Percentiles rank a stretch among this genome's conserved stretches.
Conservation (phyloP, 2,888 invertebrate genomes). For the Drosophila borborema region DNA sequence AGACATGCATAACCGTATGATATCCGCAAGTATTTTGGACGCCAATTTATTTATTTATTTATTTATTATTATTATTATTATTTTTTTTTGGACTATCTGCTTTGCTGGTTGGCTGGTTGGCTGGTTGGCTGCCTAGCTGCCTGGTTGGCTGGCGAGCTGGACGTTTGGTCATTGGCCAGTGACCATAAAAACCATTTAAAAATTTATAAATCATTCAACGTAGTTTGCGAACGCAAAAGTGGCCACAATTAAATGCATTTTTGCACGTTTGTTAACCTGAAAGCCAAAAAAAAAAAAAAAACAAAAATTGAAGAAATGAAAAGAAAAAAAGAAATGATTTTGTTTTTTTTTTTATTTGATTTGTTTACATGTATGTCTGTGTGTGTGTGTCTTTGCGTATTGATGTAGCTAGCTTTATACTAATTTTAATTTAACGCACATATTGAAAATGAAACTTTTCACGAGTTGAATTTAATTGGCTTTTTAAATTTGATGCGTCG, state of each 20-base stretch:
- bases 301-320: slow-evolving; percentile 9
- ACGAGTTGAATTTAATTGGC: slow-evolving; percentile 74
- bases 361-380: not conserved
- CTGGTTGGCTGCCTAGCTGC: no score
- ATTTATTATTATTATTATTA: not conserved
- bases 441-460: slow-evolving; percentile 77
- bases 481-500: slow-evolving; percentile 57
- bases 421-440: slow-evolving; percentile 77
- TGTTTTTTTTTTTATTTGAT: slow-evolving; percentile 20
- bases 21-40: slow-evolving; percentile 10
- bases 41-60: slow-evolving; percentile 13
- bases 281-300: slow-evolving; percentile 23
- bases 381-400: slow-evolving; percentile 3
- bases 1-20: not conserved
- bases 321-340: slow-evolving; percentile 37
- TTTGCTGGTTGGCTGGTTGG: not conserved
- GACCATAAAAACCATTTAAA: slow-evolving; percentile 60
- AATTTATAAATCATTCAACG: slow-evolving; percentile 65
- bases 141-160: not conserved
- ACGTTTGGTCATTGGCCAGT: slow-evolving; percentile 27
- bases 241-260: slow-evolving; percentile 74
- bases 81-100: slow-evolving; percentile 1
- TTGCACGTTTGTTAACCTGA: slow-evolving; percentile 63
- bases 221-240: slow-evolving; percentile 50
- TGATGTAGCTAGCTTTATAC: slow-evolving; percentile 35